Evolutionary conservation across 2,797 vertebrate genomes (phyloP).

Genomic region (Lithobates pipiens): DNA sequence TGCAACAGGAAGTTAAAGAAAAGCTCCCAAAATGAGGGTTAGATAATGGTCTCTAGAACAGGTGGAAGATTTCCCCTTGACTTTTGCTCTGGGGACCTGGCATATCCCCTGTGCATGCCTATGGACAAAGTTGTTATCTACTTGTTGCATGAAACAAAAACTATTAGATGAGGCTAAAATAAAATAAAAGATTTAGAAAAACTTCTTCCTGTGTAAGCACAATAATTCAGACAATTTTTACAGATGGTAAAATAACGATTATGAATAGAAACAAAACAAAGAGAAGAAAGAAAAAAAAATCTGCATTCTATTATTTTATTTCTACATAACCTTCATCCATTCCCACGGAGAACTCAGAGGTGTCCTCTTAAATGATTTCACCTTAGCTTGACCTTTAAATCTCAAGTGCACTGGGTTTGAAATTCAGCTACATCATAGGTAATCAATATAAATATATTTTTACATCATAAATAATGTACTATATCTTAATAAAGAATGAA

Average conservation of each 20-base stretch:
- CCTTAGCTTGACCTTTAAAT: neutral
- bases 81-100: too few relatives aligned
- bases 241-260: too few relatives aligned
- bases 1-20: too few relatives aligned
- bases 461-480: neutral
- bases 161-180: neutral
- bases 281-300: neutral
- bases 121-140: too few relatives aligned
- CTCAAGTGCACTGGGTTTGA: neutral
- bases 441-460: conserved; percentile 5
- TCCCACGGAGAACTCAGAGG: neutral
- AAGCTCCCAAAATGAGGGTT: too few relatives aligned
- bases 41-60: too few relatives aligned
- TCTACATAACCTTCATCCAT: neutral
- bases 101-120: too few relatives aligned
- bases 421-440: neutral
- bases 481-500: neutral
- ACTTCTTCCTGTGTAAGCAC: neutral
- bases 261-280: neutral
- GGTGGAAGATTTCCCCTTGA: too few relatives aligned
- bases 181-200: neutral
- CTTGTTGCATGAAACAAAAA: too few relatives aligned
- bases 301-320: neutral
- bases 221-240: too few relatives aligned
- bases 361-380: neutral